Percentiles rank a stretch among this genome's conserved stretches.
phyloP scores from a whole-genome alignment of 2,797 vertebrate species.

The Semotilus atromaculatus region DNA sequence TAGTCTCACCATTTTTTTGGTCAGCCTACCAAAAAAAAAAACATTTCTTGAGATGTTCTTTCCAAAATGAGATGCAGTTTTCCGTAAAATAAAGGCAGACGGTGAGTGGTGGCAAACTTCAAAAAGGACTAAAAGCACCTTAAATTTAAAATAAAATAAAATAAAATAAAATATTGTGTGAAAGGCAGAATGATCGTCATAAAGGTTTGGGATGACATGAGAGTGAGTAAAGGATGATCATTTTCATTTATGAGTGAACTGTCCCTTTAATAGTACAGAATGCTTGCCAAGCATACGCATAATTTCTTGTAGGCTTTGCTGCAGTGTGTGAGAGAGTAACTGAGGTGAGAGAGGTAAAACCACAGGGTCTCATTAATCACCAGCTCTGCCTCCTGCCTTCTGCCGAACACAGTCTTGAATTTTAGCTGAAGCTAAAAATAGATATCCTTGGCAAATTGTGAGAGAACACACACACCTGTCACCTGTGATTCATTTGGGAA shows the following conservation, averaged over 20 bases:
- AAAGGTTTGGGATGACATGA: neutral
- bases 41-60: no score
- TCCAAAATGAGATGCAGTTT: no score
- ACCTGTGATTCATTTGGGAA: constrained; percentile 37
- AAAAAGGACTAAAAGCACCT: no score
- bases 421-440: constrained; percentile 51
- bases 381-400: constrained; percentile 17
- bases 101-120: no score
- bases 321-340: constrained; percentile 14
- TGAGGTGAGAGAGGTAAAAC: constrained; percentile 25
- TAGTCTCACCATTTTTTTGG: neutral
- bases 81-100: no score
- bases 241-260: neutral
- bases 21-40: neutral
- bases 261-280: neutral
- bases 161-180: neutral
- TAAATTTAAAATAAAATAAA: neutral
- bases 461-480: constrained; percentile 43
- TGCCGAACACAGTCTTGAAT: constrained; percentile 24
- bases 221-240: neutral
- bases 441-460: constrained; percentile 47
- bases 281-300: neutral
- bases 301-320: neutral
- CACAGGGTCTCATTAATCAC: constrained; percentile 55
- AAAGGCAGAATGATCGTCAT: neutral